Conservation (phyloP, 2,113 vertebrate species). For the Poeciliopsis occidentalis region DNA sequence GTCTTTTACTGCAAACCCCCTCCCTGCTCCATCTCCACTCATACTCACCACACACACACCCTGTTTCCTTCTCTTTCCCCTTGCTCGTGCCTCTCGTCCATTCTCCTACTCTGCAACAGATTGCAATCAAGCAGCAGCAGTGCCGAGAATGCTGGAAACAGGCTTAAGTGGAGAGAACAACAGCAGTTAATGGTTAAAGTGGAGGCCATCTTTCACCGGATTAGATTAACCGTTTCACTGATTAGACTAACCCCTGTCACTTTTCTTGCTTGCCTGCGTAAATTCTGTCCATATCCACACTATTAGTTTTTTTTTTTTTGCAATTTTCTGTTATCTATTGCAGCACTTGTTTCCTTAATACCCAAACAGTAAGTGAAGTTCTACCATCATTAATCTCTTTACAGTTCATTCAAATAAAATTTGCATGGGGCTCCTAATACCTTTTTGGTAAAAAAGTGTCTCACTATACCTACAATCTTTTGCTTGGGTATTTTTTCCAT, state of each 20-base stretch:
- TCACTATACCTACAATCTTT: neutral
- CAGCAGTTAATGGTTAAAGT: slow-evolving; percentile 55
- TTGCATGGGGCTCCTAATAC: neutral
- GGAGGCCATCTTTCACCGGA: slow-evolving; percentile 63
- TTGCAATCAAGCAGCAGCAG: slow-evolving; percentile 61
- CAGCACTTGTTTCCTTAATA: neutral
- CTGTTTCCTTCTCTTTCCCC: slow-evolving; percentile 3
- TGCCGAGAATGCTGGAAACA: slow-evolving; percentile 50
- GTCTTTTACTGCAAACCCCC: slow-evolving; percentile 10
- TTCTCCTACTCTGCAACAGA: slow-evolving; percentile 51
- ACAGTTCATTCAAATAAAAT: neutral
- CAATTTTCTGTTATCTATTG: neutral
- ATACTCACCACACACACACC: neutral
- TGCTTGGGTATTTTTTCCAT: too few species aligned
- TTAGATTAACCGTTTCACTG: slow-evolving; percentile 37
- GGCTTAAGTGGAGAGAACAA: slow-evolving; percentile 61
- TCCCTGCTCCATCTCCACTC: too few species aligned
- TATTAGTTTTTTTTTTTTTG: neutral
- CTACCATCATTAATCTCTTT: neutral
- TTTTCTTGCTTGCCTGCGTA: slow-evolving; percentile 17
- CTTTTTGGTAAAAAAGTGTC: neutral
- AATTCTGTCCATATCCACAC: neutral
- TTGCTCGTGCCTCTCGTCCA: neutral
- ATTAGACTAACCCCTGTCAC: slow-evolving; percentile 17
- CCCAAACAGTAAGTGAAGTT: neutral